Evolutionary conservation across 2,888 invertebrate genomes (phyloP).

Genomic region (Diadegma fenestrale): DNA sequence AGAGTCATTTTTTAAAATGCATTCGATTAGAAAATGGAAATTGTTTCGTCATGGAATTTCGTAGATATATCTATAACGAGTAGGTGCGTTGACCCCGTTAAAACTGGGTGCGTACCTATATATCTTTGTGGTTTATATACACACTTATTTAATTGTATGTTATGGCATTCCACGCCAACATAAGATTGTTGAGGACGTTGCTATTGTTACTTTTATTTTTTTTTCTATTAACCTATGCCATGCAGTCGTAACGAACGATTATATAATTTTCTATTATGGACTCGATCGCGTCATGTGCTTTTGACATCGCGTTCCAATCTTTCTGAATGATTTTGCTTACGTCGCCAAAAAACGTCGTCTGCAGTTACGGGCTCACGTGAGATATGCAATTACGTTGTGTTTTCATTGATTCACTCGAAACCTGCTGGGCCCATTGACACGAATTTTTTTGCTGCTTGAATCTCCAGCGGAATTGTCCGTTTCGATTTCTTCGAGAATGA

Average conservation of each 20-base stretch:
- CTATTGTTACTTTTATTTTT: slow-evolving; percentile 13
- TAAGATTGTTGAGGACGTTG: background rate
- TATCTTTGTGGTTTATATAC: slow-evolving; percentile 7
- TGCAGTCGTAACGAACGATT: slow-evolving; percentile 8
- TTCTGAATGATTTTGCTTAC: background rate
- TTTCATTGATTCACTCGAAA: slow-evolving; percentile 3
- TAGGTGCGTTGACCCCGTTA: slow-evolving; percentile 62
- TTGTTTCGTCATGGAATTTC: background rate
- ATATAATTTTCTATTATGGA: background rate
- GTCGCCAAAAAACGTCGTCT: background rate
- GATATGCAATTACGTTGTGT: background rate
- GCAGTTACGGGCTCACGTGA: background rate
- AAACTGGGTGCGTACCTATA: slow-evolving; percentile 40
- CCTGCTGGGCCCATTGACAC: background rate
- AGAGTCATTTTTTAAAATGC: too few relatives aligned
- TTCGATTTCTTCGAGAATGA: too few relatives aligned
- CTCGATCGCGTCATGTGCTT: background rate
- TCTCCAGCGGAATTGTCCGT: too few relatives aligned
- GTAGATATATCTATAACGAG: slow-evolving; percentile 29
- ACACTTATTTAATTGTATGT: background rate
- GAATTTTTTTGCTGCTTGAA: background rate
- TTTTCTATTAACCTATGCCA: background rate
- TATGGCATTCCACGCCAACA: slow-evolving; percentile 18
- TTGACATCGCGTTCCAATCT: background rate
- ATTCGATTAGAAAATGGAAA: background rate